A percentile compares a stretch with the other conserved stretches of the same genome.
Evolutionary conservation across 2,797 vertebrate species (phyloP).

Genomic region (Mormyrus proboscirostris): DNA sequence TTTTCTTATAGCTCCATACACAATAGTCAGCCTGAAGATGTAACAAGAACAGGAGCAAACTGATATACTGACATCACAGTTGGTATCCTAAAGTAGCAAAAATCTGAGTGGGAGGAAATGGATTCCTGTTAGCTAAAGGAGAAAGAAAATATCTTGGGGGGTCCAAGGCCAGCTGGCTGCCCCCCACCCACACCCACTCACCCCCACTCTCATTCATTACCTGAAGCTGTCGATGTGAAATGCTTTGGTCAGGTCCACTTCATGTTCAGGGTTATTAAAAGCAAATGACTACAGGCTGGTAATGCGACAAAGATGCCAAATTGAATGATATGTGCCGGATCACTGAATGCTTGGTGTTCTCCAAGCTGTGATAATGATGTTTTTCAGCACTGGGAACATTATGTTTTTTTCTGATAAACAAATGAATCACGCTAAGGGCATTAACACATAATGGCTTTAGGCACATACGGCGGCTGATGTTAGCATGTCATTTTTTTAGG

Average conservation of each 20-base stretch:
- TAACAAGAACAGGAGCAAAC: neutral
- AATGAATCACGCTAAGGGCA: neutral
- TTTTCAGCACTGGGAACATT: neutral
- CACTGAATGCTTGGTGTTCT: neutral
- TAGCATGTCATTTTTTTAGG: neutral
- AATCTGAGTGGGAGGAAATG: neutral
- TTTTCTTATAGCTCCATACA: neutral
- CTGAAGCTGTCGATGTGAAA: neutral
- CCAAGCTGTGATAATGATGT: constrained; percentile 10
- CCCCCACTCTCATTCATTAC: neutral
- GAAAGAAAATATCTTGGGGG: neutral
- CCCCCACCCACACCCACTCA: neutral
- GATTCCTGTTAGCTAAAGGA: neutral
- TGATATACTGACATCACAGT: neutral
- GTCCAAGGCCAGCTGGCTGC: neutral
- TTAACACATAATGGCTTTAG: neutral
- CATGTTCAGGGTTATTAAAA: neutral
- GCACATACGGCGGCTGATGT: neutral
- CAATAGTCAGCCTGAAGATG: neutral
- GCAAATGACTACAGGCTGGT: neutral
- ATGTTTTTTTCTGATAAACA: constrained; percentile 8
- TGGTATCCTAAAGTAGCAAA: neutral
- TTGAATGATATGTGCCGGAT: neutral
- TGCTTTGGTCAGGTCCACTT: neutral
- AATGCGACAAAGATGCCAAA: neutral